These are phyloP conservation scores for Prosopocoilus inquinatus DNA, from an alignment of 2,888 invertebrate genomes.

Conservation along the genomic window DNA sequence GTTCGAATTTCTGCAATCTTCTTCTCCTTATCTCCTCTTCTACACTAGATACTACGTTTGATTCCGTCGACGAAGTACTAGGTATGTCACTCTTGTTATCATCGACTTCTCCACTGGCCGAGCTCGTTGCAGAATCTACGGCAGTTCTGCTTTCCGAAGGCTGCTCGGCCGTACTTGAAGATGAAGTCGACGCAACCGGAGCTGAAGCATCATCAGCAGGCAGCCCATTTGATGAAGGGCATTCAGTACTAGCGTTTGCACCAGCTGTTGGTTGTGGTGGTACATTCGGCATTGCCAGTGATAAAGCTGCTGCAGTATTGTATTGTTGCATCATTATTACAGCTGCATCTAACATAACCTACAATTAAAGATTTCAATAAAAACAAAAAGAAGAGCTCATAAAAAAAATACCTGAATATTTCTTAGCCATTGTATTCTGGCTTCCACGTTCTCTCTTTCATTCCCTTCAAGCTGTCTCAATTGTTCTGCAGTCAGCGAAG, in stretches of 20 bases:
- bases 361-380: conserved; percentile 48
- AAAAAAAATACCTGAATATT: conserved; percentile 58
- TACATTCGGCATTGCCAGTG: conserved; percentile 34
- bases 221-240: background rate
- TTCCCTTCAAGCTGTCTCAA: conserved; percentile 85
- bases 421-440: conserved; percentile 76
- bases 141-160: conserved; percentile 4
- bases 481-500: conserved; percentile 78
- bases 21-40: conserved; percentile 72
- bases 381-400: background rate
- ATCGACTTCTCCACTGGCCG: background rate
- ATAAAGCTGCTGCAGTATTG: conserved; percentile 62
- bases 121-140: background rate
- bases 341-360: conserved; percentile 90
- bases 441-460: conserved; percentile 84
- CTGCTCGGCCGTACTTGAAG: background rate
- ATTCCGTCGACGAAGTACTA: conserved; percentile 16
- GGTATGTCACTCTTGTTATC: background rate
- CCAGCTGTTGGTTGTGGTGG: conserved; percentile 1
- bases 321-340: conserved; percentile 94
- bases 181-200: background rate
- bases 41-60: conserved; percentile 35
- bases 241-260: background rate
- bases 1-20: conserved; percentile 69
- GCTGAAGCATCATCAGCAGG: conserved; percentile 3